Percentiles rank a stretch among this genome's conserved stretches.
These are phyloP conservation scores for Siniperca knerii DNA, from an alignment of 2,113 vertebrate species.

Conservation along the genomic window DNA sequence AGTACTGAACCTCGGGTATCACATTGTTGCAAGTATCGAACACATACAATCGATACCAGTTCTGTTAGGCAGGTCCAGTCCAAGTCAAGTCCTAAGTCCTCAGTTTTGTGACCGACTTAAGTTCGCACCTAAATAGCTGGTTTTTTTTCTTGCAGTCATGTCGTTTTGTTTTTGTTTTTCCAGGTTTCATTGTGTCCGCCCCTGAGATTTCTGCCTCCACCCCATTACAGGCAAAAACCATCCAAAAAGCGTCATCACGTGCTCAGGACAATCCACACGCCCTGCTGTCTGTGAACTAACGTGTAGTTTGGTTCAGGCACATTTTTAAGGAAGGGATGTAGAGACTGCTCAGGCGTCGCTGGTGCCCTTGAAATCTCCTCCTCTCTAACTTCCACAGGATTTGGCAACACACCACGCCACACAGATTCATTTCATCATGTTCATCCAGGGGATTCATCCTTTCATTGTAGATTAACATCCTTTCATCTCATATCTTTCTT, in stretches of 20 bases:
- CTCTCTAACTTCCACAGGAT: not conserved
- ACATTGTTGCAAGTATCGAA: no score
- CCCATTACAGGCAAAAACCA: not conserved
- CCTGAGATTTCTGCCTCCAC: not conserved
- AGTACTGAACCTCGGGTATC: no score
- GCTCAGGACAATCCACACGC: not conserved
- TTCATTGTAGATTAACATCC: not conserved
- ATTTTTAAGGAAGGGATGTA: no score
- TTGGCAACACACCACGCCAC: not conserved
- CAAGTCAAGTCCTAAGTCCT: no score
- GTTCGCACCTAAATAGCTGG: no score
- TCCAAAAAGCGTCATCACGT: not conserved
- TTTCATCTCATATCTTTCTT: not conserved
- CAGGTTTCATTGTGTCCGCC: not conserved
- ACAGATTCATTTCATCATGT: not conserved
- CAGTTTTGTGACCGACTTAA: no score
- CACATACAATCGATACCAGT: no score
- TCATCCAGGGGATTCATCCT: not conserved
- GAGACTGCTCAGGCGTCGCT: not conserved
- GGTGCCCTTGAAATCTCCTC: not conserved
- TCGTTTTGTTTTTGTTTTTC: not conserved
- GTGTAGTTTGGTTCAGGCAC: not conserved
- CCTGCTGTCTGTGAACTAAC: not conserved
- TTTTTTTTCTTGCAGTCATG: no score
- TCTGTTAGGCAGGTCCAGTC: no score